Percentiles rank a stretch among this genome's conserved stretches.
phyloP scores from a whole-genome alignment of 53 echinoderm and acorn worm genomes.

The Paelopatides confundens region DNA sequence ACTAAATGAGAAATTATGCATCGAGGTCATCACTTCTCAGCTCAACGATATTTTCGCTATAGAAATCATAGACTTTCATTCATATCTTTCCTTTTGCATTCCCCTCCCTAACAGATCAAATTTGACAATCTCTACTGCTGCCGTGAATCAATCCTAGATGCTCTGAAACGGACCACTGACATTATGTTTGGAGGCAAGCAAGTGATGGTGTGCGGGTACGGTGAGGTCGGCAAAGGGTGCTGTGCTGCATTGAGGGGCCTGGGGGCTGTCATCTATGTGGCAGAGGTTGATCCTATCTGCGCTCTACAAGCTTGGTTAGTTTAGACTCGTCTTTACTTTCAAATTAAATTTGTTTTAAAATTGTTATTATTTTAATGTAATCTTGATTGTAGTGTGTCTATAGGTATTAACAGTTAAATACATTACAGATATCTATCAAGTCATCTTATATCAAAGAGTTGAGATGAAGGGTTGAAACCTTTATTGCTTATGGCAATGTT shows the following conservation, averaged over 20 bases:
- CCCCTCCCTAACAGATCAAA: conserved; percentile 68
- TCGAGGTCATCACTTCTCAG: too few species aligned
- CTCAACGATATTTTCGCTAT: neutral
- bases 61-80: neutral
- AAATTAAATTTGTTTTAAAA: too few species aligned
- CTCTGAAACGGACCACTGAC: conserved; percentile 94
- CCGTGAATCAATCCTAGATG: conserved; percentile 94
- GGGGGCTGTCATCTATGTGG: conserved; percentile 89
- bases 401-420: too few species aligned
- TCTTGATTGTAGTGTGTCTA: too few species aligned
- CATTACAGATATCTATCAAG: too few species aligned
- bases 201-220: conserved; percentile 91
- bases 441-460: too few species aligned
- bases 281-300: conserved; percentile 93
- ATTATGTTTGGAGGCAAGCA: conserved; percentile 99
- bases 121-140: conserved; percentile 99
- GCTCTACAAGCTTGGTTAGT: conserved; percentile 95
- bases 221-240: conserved; percentile 97
- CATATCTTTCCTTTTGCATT: neutral
- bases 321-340: too few species aligned
- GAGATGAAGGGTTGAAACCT: too few species aligned
- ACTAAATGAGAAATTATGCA: too few species aligned
- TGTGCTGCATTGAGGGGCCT: conserved; percentile 94
- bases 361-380: too few species aligned
- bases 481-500: too few species aligned